phyloP scores from a whole-genome alignment of 2,888 invertebrate species.

The Dasysyrphus albostriatus region DNA sequence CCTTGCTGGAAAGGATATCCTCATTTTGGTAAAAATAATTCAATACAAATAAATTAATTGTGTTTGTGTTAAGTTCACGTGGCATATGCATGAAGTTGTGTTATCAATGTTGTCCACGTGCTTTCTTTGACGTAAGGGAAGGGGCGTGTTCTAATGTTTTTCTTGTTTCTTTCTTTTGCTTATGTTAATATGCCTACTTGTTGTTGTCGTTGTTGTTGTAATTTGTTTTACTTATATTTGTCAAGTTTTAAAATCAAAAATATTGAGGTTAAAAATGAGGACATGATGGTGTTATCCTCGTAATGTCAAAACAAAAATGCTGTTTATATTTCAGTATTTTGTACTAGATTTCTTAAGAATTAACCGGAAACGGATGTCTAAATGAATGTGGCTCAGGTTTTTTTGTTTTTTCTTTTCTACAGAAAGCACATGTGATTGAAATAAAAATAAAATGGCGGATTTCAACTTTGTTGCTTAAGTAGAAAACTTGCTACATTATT shows the following conservation, averaged over 20 bases:
- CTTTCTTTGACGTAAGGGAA: conserved; percentile 82
- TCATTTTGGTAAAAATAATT: conserved; percentile 37
- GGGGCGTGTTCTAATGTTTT: conserved; percentile 81
- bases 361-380: conserved; percentile 63
- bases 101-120: conserved; percentile 80
- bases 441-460: conserved; percentile 13
- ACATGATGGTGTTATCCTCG: conserved; percentile 49
- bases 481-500: background rate
- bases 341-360: conserved; percentile 49
- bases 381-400: background rate
- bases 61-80: conserved; percentile 63
- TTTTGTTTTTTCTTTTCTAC: background rate
- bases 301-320: conserved; percentile 13
- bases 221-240: background rate
- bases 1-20: conserved; percentile 54
- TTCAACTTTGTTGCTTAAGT: background rate
- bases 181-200: conserved; percentile 4
- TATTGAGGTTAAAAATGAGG: conserved; percentile 58
- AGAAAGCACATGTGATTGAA: conserved; percentile 15
- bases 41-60: conserved; percentile 14
- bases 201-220: conserved; percentile 23
- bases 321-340: background rate
- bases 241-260: conserved; percentile 27
- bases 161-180: conserved; percentile 17
- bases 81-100: conserved; percentile 72